Percentiles rank a stretch among this genome's conserved stretches.
phyloP scores from a whole-genome alignment of 35 echinoderm and acorn worm genomes.

The Stichopus chloronotus region DNA sequence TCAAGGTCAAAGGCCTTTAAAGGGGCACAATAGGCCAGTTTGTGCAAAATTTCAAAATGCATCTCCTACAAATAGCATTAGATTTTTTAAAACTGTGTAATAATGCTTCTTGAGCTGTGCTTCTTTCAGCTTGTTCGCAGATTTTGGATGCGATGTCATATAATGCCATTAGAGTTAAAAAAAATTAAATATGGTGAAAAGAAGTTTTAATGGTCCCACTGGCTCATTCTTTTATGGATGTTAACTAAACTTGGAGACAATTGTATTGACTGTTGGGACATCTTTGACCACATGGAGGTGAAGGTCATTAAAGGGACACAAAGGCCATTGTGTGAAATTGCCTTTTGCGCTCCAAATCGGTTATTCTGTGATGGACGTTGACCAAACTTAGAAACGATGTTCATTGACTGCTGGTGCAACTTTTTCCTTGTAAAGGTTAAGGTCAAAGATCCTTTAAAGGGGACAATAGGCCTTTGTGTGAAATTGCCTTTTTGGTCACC shows the following conservation, averaged over 20 bases:
- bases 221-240: not conserved
- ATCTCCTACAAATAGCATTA: not conserved
- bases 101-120: not conserved
- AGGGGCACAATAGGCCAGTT: not conserved
- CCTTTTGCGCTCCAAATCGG: not conserved
- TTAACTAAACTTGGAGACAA: not conserved
- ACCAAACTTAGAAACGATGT: conserved; percentile 12
- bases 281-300: conserved; percentile 13
- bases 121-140: not conserved
- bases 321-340: not conserved
- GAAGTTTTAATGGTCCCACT: not conserved
- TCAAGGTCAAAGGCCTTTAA: not conserved
- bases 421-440: not conserved
- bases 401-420: not conserved
- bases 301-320: not conserved
- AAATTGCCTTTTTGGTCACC: conserved; percentile 15
- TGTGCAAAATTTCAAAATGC: not conserved
- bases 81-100: not conserved
- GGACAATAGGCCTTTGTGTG: not conserved
- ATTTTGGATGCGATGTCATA: not conserved
- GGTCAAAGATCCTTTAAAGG: not conserved
- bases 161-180: not conserved
- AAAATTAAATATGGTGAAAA: not conserved
- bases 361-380: not conserved
- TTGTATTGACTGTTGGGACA: not conserved